Conservation (phyloP, 2,888 invertebrate genomes). For the Cremastinae sp. region DNA sequence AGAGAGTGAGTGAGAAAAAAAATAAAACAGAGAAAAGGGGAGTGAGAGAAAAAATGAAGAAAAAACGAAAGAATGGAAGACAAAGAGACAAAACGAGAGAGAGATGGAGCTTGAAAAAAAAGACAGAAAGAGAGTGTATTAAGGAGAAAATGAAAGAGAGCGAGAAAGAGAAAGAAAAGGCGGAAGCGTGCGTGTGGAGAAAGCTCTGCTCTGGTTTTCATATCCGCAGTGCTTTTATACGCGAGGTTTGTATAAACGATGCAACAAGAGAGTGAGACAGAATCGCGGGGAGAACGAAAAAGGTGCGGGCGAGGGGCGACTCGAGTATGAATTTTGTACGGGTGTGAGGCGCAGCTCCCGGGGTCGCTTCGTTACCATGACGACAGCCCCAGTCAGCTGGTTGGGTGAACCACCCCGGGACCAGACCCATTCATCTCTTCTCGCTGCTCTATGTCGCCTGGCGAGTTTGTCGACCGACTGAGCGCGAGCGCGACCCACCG, state of each 20-base stretch:
- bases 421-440: slow-evolving; percentile 75
- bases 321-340: slow-evolving; percentile 70
- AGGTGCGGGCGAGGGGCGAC: slow-evolving; percentile 34
- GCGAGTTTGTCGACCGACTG: slow-evolving; percentile 68
- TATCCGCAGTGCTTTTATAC: slow-evolving; percentile 7
- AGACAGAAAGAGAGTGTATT: no score
- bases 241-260: slow-evolving; percentile 11
- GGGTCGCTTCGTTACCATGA: slow-evolving; percentile 77
- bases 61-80: no score
- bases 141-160: no score
- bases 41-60: no score
- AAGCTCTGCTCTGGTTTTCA: slow-evolving; percentile 19
- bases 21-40: slow-evolving; percentile 10
- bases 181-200: no score
- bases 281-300: no score
- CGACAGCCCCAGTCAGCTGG: slow-evolving; percentile 78
- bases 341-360: slow-evolving; percentile 76
- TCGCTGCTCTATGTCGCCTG: slow-evolving; percentile 51
- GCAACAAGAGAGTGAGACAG: no score
- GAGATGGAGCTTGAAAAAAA: no score
- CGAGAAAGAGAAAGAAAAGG: no score
- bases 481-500: slow-evolving; percentile 66
- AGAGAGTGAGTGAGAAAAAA: neutral
- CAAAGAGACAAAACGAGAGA: no score
- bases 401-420: slow-evolving; percentile 68